Percentiles rank a stretch among this genome's conserved stretches.
Evolutionary conservation across 2,113 vertebrate genomes (phyloP).

Genomic region (Upupa epops): DNA sequence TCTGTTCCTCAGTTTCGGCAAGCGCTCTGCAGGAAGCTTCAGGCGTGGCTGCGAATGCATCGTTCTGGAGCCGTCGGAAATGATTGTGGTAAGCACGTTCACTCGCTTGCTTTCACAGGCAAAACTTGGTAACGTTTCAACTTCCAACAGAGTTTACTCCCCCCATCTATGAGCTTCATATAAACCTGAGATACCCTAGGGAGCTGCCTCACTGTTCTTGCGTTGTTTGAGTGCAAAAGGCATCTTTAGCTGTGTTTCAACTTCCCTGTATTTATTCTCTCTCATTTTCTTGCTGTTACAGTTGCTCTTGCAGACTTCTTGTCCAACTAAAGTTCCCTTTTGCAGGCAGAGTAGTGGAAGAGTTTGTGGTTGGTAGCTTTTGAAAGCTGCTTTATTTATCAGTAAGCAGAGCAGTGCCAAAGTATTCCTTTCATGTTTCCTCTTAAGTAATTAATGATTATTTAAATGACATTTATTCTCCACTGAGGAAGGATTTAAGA

Average conservation of each 20-base stretch:
- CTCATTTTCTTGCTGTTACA: neutral
- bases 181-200: neutral
- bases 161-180: neutral
- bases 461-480: neutral
- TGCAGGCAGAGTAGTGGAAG: neutral
- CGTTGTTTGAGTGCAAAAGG: neutral
- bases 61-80: slow-evolving; percentile 98
- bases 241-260: neutral
- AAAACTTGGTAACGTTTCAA: neutral
- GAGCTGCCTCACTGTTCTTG: neutral
- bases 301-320: neutral
- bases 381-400: neutral
- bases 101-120: neutral
- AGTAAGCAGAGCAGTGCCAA: neutral
- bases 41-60: slow-evolving; percentile 98
- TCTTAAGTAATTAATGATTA: neutral
- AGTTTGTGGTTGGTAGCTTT: neutral
- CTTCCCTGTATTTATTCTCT: no score
- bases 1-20: slow-evolving; percentile 86
- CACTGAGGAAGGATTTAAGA: neutral
- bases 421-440: neutral
- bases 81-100: slow-evolving; percentile 93
- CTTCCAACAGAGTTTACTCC: neutral
- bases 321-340: neutral
- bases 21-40: slow-evolving; percentile 95